A percentile compares a stretch with the other conserved stretches of the same genome.
Evolutionary conservation across 2,797 vertebrate genomes (phyloP).

Genomic region (Pyrocephalus nanus): DNA sequence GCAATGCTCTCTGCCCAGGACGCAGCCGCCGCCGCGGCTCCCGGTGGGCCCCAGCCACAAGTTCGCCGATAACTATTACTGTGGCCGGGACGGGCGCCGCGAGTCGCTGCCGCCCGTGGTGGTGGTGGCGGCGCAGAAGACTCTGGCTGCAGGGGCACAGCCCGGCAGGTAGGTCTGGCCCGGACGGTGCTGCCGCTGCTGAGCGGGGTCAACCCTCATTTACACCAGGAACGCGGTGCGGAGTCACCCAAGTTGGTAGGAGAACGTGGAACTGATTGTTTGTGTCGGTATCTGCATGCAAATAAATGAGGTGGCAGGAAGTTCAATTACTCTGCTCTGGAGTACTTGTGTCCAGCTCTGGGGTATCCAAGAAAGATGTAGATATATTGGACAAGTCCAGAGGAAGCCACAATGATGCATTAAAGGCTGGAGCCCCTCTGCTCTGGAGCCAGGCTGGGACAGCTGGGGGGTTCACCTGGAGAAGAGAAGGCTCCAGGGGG

Average conservation of each 20-base stretch:
- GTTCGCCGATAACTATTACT: conserved; percentile 88
- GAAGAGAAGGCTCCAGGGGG: no score
- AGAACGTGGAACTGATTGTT: neutral
- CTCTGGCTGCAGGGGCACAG: conserved; percentile 65
- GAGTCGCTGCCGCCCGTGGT: conserved; percentile 81
- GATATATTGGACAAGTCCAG: neutral
- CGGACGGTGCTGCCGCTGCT: no score
- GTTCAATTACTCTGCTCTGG: neutral
- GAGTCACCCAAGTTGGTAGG: no score
- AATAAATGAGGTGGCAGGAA: neutral
- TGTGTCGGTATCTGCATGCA: fast-evolving
- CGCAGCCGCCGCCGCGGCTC: conserved; percentile 87
- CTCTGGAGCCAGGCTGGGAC: neutral
- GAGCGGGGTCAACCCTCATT: no score
- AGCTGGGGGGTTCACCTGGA: neutral
- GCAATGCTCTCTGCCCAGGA: conserved; percentile 72
- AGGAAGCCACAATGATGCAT: neutral
- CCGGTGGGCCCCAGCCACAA: conserved; percentile 91
- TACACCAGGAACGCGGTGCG: fast-evolving
- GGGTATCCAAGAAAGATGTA: neutral
- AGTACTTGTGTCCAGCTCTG: neutral
- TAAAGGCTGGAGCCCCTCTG: neutral
- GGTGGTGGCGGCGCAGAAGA: conserved; percentile 84
- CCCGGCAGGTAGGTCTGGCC: conserved; percentile 67
- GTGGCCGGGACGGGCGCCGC: conserved; percentile 87